Evolutionary conservation across 1,140 invertebrate species (phyloP), one percentile per base, ranked within the genome.

Genomic region (Megalopta genalis): DNA sequence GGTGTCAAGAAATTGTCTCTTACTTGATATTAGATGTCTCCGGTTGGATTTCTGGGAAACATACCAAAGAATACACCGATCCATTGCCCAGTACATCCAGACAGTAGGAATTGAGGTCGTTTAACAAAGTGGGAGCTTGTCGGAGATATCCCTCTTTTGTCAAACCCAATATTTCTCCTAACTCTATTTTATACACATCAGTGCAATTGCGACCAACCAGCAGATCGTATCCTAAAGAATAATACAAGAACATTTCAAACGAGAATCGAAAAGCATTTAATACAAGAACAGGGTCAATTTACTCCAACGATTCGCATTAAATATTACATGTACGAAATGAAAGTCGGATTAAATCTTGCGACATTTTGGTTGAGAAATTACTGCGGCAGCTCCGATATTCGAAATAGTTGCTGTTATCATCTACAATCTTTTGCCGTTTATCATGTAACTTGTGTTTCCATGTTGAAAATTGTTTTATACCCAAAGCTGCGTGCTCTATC

Each of bases 221-320:
- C 1, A 91, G 37, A 9, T 87, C 90, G 71, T 87, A 87, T 49
- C 81, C 89, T 90, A 23, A 5, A 25, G 57, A 32, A 52, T 12
- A 74, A 69, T 52, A 21, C 49, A 16, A 52, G 32, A 32, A 32
- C 32, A 32, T 32, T 32, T 32, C 4, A 32, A 32, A 32, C 32
- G 32, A 32, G 4, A 32, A 4, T 32, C 32, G 32, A 32, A 32
- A 4, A 32, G 32, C 32, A 32, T 32, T 32, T 32, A 1, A 32
- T 32, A 32, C 32, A 32, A 32, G 32, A 32, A 32, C 1, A 2
- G 32, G 32, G 32, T 2, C 32, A 32, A 52, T 52, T 52, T 52
- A 16, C 16, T 52, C 18, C 0, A 52, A 21, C 16, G 18, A 52
- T 18, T 52, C 5, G 16, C 16, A 21, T 21, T 18, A 52, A 52